A percentile compares a stretch with the other conserved stretches of the same genome.
Conservation (phyloP, 2,113 vertebrate species). For the Xiphophorus maculatus region DNA sequence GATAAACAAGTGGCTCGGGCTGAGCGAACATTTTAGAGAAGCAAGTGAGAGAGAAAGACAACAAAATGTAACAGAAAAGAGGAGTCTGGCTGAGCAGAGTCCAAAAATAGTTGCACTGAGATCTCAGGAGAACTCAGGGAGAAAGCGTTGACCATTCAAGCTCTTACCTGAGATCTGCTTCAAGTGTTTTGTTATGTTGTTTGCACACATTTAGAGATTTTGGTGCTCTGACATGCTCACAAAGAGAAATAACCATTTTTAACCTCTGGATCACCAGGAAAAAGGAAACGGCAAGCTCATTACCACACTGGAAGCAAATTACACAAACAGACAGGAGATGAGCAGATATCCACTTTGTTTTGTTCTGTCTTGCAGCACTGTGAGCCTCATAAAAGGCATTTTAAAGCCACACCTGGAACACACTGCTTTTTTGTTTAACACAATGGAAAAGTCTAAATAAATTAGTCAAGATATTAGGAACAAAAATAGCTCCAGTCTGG, state of each 20-base stretch:
- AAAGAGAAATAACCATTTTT: constrained; percentile 14
- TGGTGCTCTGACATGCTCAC: not conserved
- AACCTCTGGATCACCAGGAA: constrained; percentile 23
- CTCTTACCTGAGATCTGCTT: constrained; percentile 33
- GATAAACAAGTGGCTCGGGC: constrained; percentile 68
- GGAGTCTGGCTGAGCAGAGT: constrained; percentile 36
- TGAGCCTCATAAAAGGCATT: constrained; percentile 42
- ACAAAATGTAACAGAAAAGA: constrained; percentile 35
- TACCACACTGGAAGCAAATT: constrained; percentile 41
- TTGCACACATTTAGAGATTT: not conserved
- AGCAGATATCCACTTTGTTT: constrained; percentile 50
- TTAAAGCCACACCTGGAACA: too few species aligned
- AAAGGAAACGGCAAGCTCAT: constrained; percentile 35
- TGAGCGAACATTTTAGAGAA: constrained; percentile 57
- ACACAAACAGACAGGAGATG: constrained; percentile 20
- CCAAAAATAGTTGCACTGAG: constrained; percentile 44
- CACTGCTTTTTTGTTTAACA: too few species aligned
- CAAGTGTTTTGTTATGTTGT: not conserved
- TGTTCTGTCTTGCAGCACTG: constrained; percentile 33
- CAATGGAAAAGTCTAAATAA: too few species aligned
- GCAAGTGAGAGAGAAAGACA: constrained; percentile 25
- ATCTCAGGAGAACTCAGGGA: constrained; percentile 34
- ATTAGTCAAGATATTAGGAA: too few species aligned
- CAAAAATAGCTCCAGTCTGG: too few species aligned
- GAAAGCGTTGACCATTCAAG: constrained; percentile 23